Evolutionary conservation across 1,140 invertebrate species (phyloP).

Genomic region (Heliconius hermathena): DNA sequence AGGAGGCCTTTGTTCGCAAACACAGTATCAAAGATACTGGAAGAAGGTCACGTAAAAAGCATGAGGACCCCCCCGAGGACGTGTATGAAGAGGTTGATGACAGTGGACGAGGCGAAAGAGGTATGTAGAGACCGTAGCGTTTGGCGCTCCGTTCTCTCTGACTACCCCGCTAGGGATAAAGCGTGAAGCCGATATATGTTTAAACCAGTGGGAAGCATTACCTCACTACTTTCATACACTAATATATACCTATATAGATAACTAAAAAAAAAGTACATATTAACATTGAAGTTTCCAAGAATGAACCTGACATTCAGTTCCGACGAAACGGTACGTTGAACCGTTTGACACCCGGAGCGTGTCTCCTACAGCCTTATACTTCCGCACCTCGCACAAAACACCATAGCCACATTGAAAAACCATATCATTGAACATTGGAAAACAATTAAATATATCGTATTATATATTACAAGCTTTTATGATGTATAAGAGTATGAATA

Average conservation of each 20-base stretch:
- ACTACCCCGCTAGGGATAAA: no score
- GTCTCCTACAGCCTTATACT: constrained; percentile 44
- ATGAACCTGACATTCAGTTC: constrained; percentile 1
- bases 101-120: no score
- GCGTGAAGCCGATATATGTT: no score
- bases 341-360: constrained; percentile 42
- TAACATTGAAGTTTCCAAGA: not conserved
- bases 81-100: no score
- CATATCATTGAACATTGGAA: constrained; percentile 2
- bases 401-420: not conserved
- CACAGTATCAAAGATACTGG: no score
- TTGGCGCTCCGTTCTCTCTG: no score
- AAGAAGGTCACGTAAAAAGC: no score
- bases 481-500: not conserved
- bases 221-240: no score
- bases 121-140: no score
- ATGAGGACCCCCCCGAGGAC: no score
- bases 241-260: not conserved
- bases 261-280: not conserved
- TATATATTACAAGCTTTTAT: not conserved
- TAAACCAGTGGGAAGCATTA: no score
- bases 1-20: no score
- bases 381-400: constrained; percentile 25
- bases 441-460: not conserved
- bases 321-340: constrained; percentile 37